Evolutionary conservation across 2,113 vertebrate genomes (phyloP), one percentile per base, ranked within the genome.

Genomic region (Paramormyrops kingsleyae): DNA sequence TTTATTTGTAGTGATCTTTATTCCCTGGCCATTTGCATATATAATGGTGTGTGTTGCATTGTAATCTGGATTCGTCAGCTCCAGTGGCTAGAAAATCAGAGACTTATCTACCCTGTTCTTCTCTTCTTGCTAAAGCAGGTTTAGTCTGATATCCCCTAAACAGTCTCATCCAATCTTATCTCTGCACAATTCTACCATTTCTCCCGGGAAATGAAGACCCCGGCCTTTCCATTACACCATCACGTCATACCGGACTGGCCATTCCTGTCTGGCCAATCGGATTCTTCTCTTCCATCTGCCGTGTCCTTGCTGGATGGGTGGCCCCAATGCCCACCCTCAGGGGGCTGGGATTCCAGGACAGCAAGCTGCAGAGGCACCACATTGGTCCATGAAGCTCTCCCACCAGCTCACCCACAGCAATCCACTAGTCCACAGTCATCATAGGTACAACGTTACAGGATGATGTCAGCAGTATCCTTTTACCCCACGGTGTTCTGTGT

Each of bases 261-360:
- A 52, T 91, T 92, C 27, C 88, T 91, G 42, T 89, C 90, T 17
- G 92, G 90, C 44, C 88, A 90, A 80, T 90, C 90, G 1, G 92
- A 92, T 44, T 89, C 89, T 5, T 49, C n/a, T 27, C 31, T 31
- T 35, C 49, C 49, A 10, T 84, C 90, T 59, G 90, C 91, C 9
- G 62, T 87, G 27, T 91, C 90, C 83, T 47, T 91, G 88, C 85
- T 53, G 13, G 15, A 59, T 70, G 70, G 92, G n/a, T 1, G 4
- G 70, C 92, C 92, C 27, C 59, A 83, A 84, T 6, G 24, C 12
- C 47, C 62, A 17, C 9, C n/a, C 24, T 91, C 87, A 19, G 50
- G 15, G 19, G 86, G 93, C 90, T 87, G 87, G 53, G 92, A 94
- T 93, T 97, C 96, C 92, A 97, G 95, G 39, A 93, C 95, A 46